These are phyloP conservation scores for Agrochola macilenta DNA, from an alignment of 2,888 invertebrate species.

Conservation along the genomic window DNA sequence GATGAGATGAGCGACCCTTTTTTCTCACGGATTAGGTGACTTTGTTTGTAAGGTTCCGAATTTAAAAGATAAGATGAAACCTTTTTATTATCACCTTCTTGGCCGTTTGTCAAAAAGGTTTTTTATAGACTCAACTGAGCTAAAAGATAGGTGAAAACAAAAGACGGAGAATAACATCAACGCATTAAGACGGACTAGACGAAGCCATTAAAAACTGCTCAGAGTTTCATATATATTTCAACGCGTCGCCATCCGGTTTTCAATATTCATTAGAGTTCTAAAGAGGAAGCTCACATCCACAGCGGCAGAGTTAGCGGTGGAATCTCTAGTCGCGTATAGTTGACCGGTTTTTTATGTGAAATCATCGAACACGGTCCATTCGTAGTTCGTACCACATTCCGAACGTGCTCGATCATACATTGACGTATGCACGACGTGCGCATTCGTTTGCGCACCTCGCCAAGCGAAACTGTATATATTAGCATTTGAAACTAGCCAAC, in stretches of 20 bases:
- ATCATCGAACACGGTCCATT: slow-evolving; percentile 52
- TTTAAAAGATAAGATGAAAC: not conserved
- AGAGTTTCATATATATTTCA: slow-evolving; percentile 46
- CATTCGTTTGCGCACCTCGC: slow-evolving; percentile 61
- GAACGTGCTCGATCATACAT: slow-evolving; percentile 73
- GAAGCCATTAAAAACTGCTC: slow-evolving; percentile 30
- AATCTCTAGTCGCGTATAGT: slow-evolving; percentile 44
- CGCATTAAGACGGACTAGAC: not conserved
- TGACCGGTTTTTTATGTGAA: slow-evolving; percentile 66
- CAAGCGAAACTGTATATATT: slow-evolving; percentile 66
- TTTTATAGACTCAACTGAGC: not conserved
- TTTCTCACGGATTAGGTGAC: not conserved
- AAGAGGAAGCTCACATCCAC: slow-evolving; percentile 61
- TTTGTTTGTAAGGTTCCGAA: not conserved
- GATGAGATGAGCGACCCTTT: too few species aligned
- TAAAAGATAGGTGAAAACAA: not conserved
- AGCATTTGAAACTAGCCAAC: slow-evolving; percentile 62
- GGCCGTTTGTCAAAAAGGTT: not conserved
- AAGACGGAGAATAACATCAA: slow-evolving; percentile 5
- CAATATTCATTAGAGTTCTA: slow-evolving; percentile 60
- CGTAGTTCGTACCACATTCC: slow-evolving; percentile 56
- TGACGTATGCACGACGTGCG: slow-evolving; percentile 60
- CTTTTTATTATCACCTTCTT: not conserved
- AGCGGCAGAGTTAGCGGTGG: slow-evolving; percentile 32
- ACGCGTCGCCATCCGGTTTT: slow-evolving; percentile 57